phyloP scores from a whole-genome alignment of 2,888 invertebrate genomes.

The Rotaria macrura region DNA sequence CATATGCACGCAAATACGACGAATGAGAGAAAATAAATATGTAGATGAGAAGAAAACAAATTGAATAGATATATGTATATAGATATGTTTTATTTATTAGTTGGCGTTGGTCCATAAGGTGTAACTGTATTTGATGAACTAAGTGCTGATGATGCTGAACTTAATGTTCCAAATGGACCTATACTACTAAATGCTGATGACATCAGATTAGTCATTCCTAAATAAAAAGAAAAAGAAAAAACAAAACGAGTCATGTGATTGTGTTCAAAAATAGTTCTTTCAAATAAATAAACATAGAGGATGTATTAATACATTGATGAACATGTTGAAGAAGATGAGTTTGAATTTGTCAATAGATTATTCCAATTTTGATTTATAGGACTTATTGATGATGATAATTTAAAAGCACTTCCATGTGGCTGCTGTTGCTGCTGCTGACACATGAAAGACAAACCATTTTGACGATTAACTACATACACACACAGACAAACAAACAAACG shows the following conservation, averaged over 20 bases:
- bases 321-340: neutral
- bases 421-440: neutral
- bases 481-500: neutral
- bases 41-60: neutral
- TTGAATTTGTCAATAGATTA: neutral
- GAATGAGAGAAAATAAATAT: neutral
- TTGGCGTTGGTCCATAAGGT: neutral
- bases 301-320: neutral
- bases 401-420: neutral
- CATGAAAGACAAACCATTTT: neutral
- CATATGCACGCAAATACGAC: neutral
- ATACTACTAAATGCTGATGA: slow-evolving; percentile 32
- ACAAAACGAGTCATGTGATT: no score
- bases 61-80: neutral
- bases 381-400: neutral
- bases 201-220: slow-evolving; percentile 33
- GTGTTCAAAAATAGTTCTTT: no score
- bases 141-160: neutral
- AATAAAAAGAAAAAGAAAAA: no score
- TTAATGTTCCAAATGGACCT: slow-evolving; percentile 26
- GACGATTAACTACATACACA: neutral
- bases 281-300: no score
- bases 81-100: neutral
- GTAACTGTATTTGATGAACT: neutral
- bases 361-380: neutral